Base-by-base conservation (phyloP, 2,888 invertebrate species). In the Raillietiella orientalis region DNA sequence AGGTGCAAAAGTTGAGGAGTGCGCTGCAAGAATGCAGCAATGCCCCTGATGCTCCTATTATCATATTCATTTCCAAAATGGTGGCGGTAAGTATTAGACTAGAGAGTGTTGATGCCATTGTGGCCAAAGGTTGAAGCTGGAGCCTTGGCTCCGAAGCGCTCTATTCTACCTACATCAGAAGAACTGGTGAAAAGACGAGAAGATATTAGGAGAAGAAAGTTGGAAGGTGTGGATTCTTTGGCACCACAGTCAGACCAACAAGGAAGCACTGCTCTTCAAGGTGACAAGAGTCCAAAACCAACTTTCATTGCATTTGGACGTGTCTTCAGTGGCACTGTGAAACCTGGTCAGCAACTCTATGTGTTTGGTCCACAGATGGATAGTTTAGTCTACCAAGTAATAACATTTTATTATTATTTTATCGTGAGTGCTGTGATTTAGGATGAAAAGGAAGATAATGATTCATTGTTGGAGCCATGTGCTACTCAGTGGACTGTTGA, bases 251-350 rank as follows among this genome's bases (percentile, higher is more conserved):
- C n/a, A n/a, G n/a, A n/a, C n/a, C n/a, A n/a, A n/a, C n/a, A n/a
- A n/a, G n/a, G n/a, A n/a, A n/a, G n/a, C n/a, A n/a, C n/a, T n/a
- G n/a, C n/a, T n/a, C n/a, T n/a, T n/a, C n/a, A n/a, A n/a, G n/a
- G n/a, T n/a, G n/a, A n/a, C n/a, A n/a, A n/a, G n/a, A n/a, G n/a
- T n/a, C n/a, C n/a, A n/a, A n/a, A 19, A 19, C 6, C 63, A 31
- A 60, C 59, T 21, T 70, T 87, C 41, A 56, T 93, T 33, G 90
- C 79, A 1, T 77, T 93, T 50, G 82, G 82, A 11, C 58, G 90
- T 39, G 59, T 93, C 17, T 90, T 75, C 44, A 79, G 79, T 43
- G 90, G 93, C 3, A 66, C 58, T 27, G 44, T 90, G 17, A 60
- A 45, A 34, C 56, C 53, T 36, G 79, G 77, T 5, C 62, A 66